Conservation (phyloP, 2,797 vertebrate genomes). For the Molothrus ater region DNA sequence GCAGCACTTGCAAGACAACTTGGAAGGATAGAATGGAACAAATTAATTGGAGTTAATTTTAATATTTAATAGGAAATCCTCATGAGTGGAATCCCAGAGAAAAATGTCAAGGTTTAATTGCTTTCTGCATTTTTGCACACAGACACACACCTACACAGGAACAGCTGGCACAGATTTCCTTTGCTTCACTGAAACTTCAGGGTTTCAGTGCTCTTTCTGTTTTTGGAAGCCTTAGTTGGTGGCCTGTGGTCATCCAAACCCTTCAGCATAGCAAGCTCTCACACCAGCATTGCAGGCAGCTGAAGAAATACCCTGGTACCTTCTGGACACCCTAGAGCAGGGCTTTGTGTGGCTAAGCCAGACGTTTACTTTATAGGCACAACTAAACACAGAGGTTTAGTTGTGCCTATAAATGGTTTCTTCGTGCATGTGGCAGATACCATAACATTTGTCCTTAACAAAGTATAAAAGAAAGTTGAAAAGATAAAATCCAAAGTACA, state of each 20-base stretch:
- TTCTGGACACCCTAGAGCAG: neutral
- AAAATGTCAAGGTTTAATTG: slow-evolving; percentile 27
- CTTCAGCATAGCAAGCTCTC: neutral
- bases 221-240: neutral
- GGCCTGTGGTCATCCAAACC: neutral
- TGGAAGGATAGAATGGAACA: neutral
- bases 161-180: neutral
- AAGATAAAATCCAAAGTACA: neutral
- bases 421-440: neutral
- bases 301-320: neutral
- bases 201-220: neutral
- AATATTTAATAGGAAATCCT: neutral
- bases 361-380: neutral
- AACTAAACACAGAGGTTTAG: neutral
- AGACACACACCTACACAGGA: neutral
- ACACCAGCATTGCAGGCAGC: neutral
- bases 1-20: neutral
- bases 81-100: neutral
- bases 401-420: neutral
- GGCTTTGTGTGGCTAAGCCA: neutral
- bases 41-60: slow-evolving; percentile 17
- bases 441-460: neutral
- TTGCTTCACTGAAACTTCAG: neutral
- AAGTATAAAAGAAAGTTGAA: neutral
- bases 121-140: slow-evolving; percentile 12